phyloP scores from a whole-genome alignment of 2,113 vertebrate genomes.

The Peucedramus taeniatus region DNA sequence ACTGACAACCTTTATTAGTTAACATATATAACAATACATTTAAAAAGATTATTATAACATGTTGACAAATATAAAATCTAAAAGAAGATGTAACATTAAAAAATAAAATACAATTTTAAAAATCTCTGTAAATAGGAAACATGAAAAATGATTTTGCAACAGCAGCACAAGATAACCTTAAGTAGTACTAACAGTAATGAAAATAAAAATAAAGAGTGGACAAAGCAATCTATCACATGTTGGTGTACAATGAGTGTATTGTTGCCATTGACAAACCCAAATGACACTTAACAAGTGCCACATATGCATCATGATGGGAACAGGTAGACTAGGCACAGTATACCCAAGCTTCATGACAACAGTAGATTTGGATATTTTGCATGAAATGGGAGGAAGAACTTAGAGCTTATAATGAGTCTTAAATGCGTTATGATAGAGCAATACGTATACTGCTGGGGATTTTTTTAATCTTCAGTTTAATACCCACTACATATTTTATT shows the following conservation, averaged over 20 bases:
- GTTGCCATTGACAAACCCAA: not conserved
- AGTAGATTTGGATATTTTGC: not conserved
- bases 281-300: not conserved
- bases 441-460: too few species aligned
- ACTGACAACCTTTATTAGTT: not conserved
- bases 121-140: not conserved
- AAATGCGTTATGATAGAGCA: not conserved
- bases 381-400: not conserved
- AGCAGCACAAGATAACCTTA: not conserved
- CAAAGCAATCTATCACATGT: rapidly evolving
- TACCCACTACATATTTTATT: not conserved
- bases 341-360: not conserved
- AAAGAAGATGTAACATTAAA: not conserved
- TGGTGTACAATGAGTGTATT: not conserved
- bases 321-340: not conserved
- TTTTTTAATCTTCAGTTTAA: not conserved
- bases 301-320: not conserved
- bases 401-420: not conserved
- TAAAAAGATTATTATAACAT: not conserved
- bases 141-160: not conserved
- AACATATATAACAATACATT: not conserved
- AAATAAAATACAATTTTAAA: not conserved
- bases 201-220: not conserved
- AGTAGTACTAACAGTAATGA: not conserved
- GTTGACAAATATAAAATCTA: not conserved